Conservation (phyloP, 2,797 vertebrate genomes). For the Triplophysa bombifrons region DNA sequence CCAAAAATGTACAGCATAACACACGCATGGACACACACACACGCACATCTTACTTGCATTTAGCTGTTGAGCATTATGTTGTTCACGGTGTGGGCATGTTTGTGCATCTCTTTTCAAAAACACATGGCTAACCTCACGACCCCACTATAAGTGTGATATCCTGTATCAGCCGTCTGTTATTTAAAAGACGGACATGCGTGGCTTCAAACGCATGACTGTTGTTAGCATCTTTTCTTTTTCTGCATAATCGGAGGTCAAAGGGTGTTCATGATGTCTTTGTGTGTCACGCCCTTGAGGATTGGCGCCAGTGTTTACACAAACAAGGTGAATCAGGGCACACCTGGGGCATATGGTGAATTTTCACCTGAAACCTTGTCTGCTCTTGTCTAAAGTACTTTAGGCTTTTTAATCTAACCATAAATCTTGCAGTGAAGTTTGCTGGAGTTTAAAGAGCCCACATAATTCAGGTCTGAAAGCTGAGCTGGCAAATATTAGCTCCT, state of each 20-base stretch:
- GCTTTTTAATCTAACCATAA: conserved; percentile 64
- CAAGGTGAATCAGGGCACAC: conserved; percentile 49
- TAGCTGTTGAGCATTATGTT: background rate
- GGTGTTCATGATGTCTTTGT: conserved; percentile 21
- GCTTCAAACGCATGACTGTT: conserved; percentile 34
- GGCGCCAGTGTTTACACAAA: conserved; percentile 53
- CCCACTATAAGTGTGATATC: conserved; percentile 17
- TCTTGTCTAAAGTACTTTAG: conserved; percentile 51
- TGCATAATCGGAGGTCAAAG: conserved; percentile 56
- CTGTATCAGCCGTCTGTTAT: conserved; percentile 47
- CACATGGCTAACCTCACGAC: conserved; percentile 38
- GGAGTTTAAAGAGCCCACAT: conserved; percentile 59
- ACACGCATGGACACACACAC: background rate
- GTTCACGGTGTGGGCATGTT: conserved; percentile 13
- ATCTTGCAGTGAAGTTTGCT: conserved; percentile 60
- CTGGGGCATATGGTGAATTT: conserved; percentile 25
- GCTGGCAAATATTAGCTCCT: conserved; percentile 63
- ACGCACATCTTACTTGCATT: too few relatives aligned
- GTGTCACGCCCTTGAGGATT: conserved; percentile 58
- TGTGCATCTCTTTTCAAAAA: conserved; percentile 25
- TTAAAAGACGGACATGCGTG: conserved; percentile 14
- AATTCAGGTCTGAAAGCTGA: conserved; percentile 62
- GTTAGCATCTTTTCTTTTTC: conserved; percentile 50
- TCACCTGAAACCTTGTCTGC: conserved; percentile 28
- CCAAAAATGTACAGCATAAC: background rate